Conservation (phyloP, 2,113 vertebrate genomes). For the Nothocercus julius region DNA sequence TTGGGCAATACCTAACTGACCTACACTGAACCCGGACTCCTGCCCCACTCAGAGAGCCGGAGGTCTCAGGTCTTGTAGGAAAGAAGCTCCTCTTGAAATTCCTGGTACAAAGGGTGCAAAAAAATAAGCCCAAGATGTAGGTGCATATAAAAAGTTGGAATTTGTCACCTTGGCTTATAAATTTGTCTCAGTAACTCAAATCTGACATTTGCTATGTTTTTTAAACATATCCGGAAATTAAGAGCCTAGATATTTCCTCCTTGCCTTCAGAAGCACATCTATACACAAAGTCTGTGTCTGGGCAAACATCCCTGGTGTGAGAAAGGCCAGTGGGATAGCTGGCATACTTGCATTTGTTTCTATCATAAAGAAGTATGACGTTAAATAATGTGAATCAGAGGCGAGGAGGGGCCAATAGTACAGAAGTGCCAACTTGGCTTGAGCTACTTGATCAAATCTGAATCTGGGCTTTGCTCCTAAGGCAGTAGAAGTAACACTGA, state of each 20-base stretch:
- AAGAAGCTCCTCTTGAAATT: neutral
- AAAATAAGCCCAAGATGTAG: neutral
- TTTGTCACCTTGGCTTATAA: neutral
- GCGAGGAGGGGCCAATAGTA: neutral
- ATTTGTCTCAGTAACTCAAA: neutral
- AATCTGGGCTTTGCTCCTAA: neutral
- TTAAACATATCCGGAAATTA: neutral
- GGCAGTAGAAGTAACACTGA: slow-evolving; percentile 18
- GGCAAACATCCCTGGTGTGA: neutral
- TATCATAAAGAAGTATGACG: neutral
- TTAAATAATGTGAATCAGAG: neutral
- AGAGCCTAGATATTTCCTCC: neutral
- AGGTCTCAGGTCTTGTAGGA: neutral
- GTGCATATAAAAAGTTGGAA: neutral
- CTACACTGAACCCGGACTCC: no score
- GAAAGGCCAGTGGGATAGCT: neutral
- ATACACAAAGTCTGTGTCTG: neutral
- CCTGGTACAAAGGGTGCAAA: neutral
- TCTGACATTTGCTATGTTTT: neutral
- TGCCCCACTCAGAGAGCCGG: no score
- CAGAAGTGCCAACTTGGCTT: neutral
- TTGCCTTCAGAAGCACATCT: neutral
- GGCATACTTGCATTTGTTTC: neutral
- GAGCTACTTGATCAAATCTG: neutral
- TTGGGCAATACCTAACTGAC: no score